Evolutionary conservation across 2,113 vertebrate genomes (phyloP).

Genomic region (Melospiza melodia): DNA sequence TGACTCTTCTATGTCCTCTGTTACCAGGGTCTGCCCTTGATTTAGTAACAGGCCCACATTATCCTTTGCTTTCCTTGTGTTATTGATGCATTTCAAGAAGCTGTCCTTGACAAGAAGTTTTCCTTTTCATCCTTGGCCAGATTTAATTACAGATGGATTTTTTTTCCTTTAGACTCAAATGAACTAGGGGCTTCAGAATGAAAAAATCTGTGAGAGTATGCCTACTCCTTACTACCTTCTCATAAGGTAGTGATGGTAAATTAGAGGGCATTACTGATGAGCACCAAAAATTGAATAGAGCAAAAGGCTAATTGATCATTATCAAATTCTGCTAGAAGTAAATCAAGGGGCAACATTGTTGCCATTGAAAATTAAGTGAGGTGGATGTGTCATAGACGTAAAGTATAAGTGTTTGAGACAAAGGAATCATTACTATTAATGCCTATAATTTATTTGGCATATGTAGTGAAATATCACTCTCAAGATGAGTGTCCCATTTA

Average conservation of each 20-base stretch:
- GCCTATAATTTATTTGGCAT: constrained; percentile 30
- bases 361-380: constrained; percentile 42
- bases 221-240: neutral
- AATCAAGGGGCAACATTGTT: constrained; percentile 37
- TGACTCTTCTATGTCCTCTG: neutral
- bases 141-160: neutral
- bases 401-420: constrained; percentile 42
- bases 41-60: neutral
- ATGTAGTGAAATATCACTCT: neutral
- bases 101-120: neutral
- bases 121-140: neutral
- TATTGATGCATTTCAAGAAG: neutral
- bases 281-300: constrained; percentile 24
- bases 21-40: neutral
- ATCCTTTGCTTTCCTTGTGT: neutral
- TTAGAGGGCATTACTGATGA: neutral
- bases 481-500: constrained; percentile 17
- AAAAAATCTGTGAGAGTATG: neutral
- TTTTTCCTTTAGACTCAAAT: neutral
- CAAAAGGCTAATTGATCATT: constrained; percentile 27
- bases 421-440: constrained; percentile 46
- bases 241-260: neutral
- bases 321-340: constrained; percentile 52
- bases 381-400: neutral
- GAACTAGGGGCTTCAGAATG: neutral